These are phyloP conservation scores for Drosophila kuntzei DNA, from an alignment of 2,888 invertebrate genomes.

Conservation along the genomic window DNA sequence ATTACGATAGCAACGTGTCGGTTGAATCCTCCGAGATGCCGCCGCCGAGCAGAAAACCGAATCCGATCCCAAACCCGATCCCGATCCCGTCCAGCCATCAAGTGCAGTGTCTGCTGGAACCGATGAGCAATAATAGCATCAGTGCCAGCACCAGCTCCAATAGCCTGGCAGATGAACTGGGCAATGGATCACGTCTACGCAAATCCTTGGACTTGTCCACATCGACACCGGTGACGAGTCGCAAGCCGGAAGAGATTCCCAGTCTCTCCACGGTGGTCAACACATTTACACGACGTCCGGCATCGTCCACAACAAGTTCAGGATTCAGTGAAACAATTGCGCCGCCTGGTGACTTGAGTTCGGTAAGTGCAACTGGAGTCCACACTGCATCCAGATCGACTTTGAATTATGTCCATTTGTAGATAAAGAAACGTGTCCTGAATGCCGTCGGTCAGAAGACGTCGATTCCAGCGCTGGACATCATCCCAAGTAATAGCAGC, in stretches of 20 bases:
- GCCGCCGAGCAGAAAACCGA: constrained; percentile 11
- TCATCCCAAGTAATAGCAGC: constrained; percentile 14
- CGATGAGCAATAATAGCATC: neutral
- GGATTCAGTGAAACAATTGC: constrained; percentile 28
- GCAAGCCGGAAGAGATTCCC: constrained; percentile 20
- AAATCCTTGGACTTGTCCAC: constrained; percentile 71
- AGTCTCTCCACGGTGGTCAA: neutral
- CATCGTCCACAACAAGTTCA: neutral
- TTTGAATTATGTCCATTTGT: neutral
- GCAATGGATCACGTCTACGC: constrained; percentile 24
- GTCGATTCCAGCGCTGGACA: constrained; percentile 46
- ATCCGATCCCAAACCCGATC: neutral
- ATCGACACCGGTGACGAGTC: constrained; percentile 74
- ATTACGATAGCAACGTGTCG: constrained; percentile 36
- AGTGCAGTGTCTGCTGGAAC: neutral
- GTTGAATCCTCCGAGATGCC: constrained; percentile 55
- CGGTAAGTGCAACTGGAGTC: constrained; percentile 57
- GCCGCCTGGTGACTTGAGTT: constrained; percentile 72
- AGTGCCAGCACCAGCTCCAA: constrained; percentile 2
- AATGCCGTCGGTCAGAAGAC: constrained; percentile 78
- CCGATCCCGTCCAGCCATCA: too few species aligned
- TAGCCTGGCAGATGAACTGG: constrained; percentile 7
- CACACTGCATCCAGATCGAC: too few species aligned
- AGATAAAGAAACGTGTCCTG: constrained; percentile 84
- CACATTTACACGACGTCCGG: constrained; percentile 15